A percentile compares a stretch with the other conserved stretches of the same genome.
Conservation (phyloP, 2,888 invertebrate species). For the Operophtera brumata region DNA sequence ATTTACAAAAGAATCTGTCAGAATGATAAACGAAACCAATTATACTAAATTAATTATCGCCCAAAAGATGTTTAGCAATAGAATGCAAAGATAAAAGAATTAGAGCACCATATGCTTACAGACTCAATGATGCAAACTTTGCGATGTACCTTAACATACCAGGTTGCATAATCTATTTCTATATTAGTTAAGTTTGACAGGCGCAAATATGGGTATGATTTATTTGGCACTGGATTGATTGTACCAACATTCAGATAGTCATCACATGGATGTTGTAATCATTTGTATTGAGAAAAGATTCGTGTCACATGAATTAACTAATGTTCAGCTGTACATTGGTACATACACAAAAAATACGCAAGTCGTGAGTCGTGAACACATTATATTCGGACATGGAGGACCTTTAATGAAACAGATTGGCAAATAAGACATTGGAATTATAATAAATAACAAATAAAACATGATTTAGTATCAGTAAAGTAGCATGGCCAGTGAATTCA, state of each 20-base stretch:
- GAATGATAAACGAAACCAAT: conserved; percentile 15
- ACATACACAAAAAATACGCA: neutral
- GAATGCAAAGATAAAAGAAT: conserved; percentile 14
- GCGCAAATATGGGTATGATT: conserved; percentile 53
- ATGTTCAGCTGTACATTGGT: neutral
- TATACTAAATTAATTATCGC: conserved; percentile 11
- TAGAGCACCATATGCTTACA: conserved; percentile 12
- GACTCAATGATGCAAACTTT: conserved; percentile 9
- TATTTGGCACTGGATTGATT: conserved; percentile 40
- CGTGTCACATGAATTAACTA: neutral
- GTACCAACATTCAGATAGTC: conserved; percentile 11
- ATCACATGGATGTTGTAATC: conserved; percentile 5
- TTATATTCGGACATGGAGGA: neutral
- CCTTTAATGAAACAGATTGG: neutral
- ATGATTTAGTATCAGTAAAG: neutral
- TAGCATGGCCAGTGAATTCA: too few relatives aligned
- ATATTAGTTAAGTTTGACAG: conserved; percentile 1
- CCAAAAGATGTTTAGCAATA: conserved; percentile 14
- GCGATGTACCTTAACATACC: too few relatives aligned
- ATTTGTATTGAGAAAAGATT: neutral
- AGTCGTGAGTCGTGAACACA: neutral
- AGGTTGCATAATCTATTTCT: conserved; percentile 35
- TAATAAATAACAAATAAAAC: neutral
- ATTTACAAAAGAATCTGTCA: conserved; percentile 4
- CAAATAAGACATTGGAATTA: neutral